A percentile compares a stretch with the other conserved stretches of the same genome.
Conservation (phyloP, 2,113 vertebrate genomes). For the Callorhinus ursinus region DNA sequence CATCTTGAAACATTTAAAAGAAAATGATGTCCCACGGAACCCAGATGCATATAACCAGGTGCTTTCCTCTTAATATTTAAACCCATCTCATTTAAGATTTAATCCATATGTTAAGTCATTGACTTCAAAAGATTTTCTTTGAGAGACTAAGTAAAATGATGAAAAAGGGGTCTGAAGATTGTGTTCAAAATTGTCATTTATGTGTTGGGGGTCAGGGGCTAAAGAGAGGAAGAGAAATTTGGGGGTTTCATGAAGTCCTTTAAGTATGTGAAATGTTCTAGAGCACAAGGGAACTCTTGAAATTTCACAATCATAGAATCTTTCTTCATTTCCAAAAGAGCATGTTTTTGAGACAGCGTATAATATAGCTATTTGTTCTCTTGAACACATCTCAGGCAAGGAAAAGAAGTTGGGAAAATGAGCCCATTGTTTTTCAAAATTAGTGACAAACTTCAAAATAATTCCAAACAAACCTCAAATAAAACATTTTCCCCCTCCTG, state of each 20-base stretch:
- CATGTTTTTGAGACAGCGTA: slow-evolving; percentile 43
- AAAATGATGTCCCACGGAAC: slow-evolving; percentile 29
- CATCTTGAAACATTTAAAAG: slow-evolving; percentile 78
- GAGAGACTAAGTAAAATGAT: slow-evolving; percentile 50
- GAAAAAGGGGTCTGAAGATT: slow-evolving; percentile 55
- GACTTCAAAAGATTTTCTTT: slow-evolving; percentile 70
- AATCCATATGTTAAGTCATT: slow-evolving; percentile 69
- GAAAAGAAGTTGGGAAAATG: slow-evolving; percentile 76
- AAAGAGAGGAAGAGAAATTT: not conserved
- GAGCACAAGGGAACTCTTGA: slow-evolving; percentile 67
- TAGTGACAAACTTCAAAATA: slow-evolving; percentile 81
- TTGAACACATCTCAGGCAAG: slow-evolving; percentile 50
- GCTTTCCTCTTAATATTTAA: slow-evolving; percentile 66
- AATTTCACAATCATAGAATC: slow-evolving; percentile 69
- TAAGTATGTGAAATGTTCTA: slow-evolving; percentile 61
- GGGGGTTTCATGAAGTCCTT: slow-evolving; percentile 8
- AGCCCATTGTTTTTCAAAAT: slow-evolving; percentile 74
- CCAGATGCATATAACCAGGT: slow-evolving; percentile 65
- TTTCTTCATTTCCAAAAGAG: slow-evolving; percentile 61
- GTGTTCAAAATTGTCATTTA: slow-evolving; percentile 68
- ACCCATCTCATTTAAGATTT: slow-evolving; percentile 74
- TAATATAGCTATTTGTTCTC: slow-evolving; percentile 66
- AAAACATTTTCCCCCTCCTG: slow-evolving; percentile 75
- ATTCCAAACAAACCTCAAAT: slow-evolving; percentile 82
- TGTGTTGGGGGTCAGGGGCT: not conserved